Percentiles rank a stretch among this genome's conserved stretches.
phyloP scores from a whole-genome alignment of 2,888 invertebrate genomes.

The Schizotus pectinicornis region DNA sequence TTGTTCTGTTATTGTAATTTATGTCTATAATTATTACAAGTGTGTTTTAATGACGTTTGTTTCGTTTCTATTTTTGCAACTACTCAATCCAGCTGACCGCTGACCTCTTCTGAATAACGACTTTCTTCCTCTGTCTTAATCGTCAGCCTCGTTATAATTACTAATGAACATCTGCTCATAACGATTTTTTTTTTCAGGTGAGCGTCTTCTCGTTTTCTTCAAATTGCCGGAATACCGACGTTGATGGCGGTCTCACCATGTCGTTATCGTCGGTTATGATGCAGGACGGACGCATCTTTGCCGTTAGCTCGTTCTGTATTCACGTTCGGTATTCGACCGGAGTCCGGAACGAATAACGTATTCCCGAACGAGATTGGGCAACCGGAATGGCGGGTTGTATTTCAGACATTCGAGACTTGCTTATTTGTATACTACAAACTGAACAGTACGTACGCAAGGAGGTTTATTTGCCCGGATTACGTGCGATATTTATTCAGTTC shows the following conservation, averaged over 20 bases:
- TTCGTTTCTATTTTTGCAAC: too few relatives aligned
- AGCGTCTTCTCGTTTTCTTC: slow-evolving; percentile 8
- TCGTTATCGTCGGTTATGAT: slow-evolving; percentile 1
- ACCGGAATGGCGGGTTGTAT: slow-evolving; percentile 24
- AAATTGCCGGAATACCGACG: slow-evolving; percentile 17
- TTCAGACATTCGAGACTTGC: slow-evolving; percentile 11
- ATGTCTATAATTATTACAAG: too few relatives aligned
- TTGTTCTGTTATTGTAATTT: too few relatives aligned
- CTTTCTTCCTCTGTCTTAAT: too few relatives aligned
- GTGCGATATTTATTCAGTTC: slow-evolving; percentile 20
- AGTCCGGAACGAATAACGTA: slow-evolving; percentile 34
- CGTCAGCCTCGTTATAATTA: too few relatives aligned
- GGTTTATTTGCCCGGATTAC: slow-evolving; percentile 15
- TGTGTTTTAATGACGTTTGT: too few relatives aligned
- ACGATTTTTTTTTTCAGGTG: too few relatives aligned
- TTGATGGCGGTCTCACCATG: slow-evolving; percentile 1
- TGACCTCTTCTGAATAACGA: too few relatives aligned
- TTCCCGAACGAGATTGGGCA: slow-evolving; percentile 32
- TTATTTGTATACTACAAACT: slow-evolving; percentile 14
- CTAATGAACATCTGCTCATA: too few relatives aligned
- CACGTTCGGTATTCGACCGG: slow-evolving; percentile 34
- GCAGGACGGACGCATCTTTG: slow-evolving; percentile 20
- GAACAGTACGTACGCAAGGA: neutral
- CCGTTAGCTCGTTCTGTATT: slow-evolving; percentile 42
- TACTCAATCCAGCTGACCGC: too few relatives aligned